Evolutionary conservation across 1,140 invertebrate species (phyloP), one percentile per base, ranked within the genome.

Genomic region (Anadara kagoshimensis): DNA sequence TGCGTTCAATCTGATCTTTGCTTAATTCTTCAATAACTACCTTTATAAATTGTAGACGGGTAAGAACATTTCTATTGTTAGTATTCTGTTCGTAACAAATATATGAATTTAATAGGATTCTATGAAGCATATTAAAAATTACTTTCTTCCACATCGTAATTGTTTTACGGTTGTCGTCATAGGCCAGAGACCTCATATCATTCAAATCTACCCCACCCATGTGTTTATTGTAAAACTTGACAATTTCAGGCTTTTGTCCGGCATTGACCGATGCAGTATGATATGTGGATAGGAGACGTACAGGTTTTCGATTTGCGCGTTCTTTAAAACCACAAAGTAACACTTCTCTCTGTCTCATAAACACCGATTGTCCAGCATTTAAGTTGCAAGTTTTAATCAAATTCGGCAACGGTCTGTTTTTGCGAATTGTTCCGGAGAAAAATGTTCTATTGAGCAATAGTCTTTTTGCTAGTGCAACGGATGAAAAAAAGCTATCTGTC

Each of bases 31-130:
- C 29, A 36, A 36, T 36, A 36, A 36, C 29, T 36, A 36, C 29
- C 29, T 36, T 36, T 36, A 36, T 36, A 36, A 36, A 36, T 36
- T 36, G 29, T 36, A 36, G 29, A 36, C 29, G 7, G 29, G 29
- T 36, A 36, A 36, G 29, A 36, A 36, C n/a, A 36, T 36, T 36
- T 36, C 29, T 36, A 36, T 36, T 36, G 26, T 44, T 22, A 11
- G 62, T 49, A 29, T 64, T 26, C 18, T 64, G 18, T 26, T n/a
- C 10, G 24, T 66, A 56, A 14, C 54, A n/a, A 44, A 66, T 43
- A 26, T 56, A 66, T 1, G 64, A 16, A 56, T 66, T 66, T 14
- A 66, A 18, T 3, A 66, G 10, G 26, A 66, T 66, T 18, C 64
- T 43, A 26, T 56, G 64, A 44, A 66, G 22, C 1, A 66, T 20